Percentiles rank a stretch among this genome's conserved stretches.
Conservation (phyloP, 2,888 invertebrate species). For the Plagodis dolabraria region DNA sequence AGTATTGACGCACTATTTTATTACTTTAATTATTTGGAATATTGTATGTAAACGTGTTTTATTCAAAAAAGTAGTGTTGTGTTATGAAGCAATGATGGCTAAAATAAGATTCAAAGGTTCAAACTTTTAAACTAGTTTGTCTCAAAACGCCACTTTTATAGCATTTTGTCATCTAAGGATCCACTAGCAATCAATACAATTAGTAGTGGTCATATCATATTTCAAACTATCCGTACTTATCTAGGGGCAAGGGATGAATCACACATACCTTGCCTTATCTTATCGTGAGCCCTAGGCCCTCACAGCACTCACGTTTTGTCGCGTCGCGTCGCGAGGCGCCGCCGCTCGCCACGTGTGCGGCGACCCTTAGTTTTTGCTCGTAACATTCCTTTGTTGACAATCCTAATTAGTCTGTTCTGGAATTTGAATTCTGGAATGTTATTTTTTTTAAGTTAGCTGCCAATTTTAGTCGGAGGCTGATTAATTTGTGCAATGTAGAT, state of each 20-base stretch:
- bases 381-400: conserved; percentile 32
- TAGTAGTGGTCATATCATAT: no score
- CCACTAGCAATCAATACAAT: no score
- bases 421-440: conserved; percentile 3
- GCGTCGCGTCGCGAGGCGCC: conserved; percentile 26
- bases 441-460: neutral
- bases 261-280: conserved; percentile 11
- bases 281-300: conserved; percentile 27
- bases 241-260: conserved; percentile 2
- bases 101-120: no score
- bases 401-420: conserved; percentile 28
- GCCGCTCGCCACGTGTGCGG: conserved; percentile 33
- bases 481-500: neutral
- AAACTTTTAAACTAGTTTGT: no score
- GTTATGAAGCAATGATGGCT: no score
- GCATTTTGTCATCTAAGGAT: no score
- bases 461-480: neutral
- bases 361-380: conserved; percentile 37
- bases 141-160: no score
- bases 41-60: no score
- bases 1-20: no score
- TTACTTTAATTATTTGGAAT: no score
- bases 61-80: no score
- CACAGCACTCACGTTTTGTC: conserved; percentile 23
- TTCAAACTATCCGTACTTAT: neutral